phyloP scores from a whole-genome alignment of 2,888 invertebrate species.

The Neelides folsomi region DNA sequence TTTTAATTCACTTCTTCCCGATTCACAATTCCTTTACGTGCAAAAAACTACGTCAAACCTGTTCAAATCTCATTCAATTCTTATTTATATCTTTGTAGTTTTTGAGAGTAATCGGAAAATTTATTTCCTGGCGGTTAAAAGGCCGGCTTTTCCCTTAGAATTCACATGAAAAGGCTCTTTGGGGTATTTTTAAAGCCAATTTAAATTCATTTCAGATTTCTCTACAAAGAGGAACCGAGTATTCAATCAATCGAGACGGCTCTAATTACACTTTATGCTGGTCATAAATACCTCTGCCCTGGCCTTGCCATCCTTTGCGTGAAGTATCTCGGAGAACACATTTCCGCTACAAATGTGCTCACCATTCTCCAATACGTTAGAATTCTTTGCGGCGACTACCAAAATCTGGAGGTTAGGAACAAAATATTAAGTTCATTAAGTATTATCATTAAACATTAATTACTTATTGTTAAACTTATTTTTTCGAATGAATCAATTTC shows the following conservation, averaged over 20 bases:
- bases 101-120: neutral
- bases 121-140: no score
- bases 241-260: conserved; percentile 53
- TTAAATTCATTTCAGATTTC: conserved; percentile 41
- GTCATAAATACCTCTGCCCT: conserved; percentile 58
- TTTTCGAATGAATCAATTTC: no score
- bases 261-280: conserved; percentile 55
- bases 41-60: neutral
- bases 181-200: neutral
- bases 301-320: conserved; percentile 56
- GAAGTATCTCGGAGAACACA: conserved; percentile 49
- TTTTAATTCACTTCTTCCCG: neutral
- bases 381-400: conserved; percentile 34
- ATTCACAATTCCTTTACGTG: neutral
- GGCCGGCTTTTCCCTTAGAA: no score
- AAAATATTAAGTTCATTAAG: neutral
- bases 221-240: conserved; percentile 50
- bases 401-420: conserved; percentile 25
- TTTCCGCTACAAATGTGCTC: conserved; percentile 52
- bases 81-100: neutral
- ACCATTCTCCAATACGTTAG: conserved; percentile 46
- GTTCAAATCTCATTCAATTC: neutral
- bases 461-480: no score
- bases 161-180: neutral
- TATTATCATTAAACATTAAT: neutral